phyloP scores from a whole-genome alignment of 2,888 invertebrate genomes.

The Limnephilus marmoratus region DNA sequence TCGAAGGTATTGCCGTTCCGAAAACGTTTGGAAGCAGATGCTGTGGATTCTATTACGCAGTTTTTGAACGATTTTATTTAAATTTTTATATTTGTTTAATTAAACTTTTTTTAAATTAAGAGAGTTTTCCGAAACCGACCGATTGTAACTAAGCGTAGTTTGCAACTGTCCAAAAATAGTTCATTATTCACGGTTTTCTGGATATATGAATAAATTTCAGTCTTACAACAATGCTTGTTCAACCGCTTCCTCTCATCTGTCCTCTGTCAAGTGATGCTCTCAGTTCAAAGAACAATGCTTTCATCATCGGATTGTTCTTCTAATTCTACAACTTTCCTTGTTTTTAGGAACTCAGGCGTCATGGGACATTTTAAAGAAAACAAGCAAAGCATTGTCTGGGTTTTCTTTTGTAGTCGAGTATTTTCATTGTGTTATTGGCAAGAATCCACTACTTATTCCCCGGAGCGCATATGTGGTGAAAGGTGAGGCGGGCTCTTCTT shows the following conservation, averaged over 20 bases:
- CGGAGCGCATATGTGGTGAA: constrained; percentile 14
- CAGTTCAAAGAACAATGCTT: constrained; percentile 53
- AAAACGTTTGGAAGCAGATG: not conserved
- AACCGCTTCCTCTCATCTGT: constrained; percentile 18
- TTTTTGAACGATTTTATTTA: no score
- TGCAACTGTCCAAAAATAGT: constrained; percentile 13
- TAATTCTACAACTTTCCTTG: constrained; percentile 42
- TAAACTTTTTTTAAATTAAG: not conserved
- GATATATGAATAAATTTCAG: constrained; percentile 16
- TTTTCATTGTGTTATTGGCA: constrained; percentile 40
- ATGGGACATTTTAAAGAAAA: constrained; percentile 27
- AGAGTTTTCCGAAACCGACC: not conserved
- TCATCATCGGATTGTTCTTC: constrained; percentile 50
- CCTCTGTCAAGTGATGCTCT: constrained; percentile 12
- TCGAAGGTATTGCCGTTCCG: not conserved
- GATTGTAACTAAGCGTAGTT: not conserved
- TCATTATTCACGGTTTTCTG: constrained; percentile 12
- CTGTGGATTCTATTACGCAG: not conserved
- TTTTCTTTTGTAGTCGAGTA: constrained; percentile 43
- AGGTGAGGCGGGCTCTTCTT: not conserved
- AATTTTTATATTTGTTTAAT: not conserved
- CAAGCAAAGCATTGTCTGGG: constrained; percentile 35
- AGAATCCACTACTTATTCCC: constrained; percentile 4
- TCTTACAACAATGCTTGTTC: constrained; percentile 11
- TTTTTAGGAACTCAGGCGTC: constrained; percentile 48